Evolutionary conservation across 2,113 vertebrate genomes (phyloP), one percentile per base, ranked within the genome.

Genomic region (Takifugu bimaculatus): DNA sequence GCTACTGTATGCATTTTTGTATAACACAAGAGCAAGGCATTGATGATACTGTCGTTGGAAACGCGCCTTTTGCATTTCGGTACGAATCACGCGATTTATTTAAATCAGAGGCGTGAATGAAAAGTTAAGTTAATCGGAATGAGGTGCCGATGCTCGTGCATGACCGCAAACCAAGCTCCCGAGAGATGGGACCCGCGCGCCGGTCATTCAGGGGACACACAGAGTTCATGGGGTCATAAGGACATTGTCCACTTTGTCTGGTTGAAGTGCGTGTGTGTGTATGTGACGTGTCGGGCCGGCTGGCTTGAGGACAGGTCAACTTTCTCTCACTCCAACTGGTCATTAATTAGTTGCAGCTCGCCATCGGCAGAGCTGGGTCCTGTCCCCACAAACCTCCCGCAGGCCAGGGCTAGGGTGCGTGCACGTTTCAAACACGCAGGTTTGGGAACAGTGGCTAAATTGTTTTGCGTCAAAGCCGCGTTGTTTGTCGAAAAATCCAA

Each of bases 211-310:
- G 72, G 43, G 82, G 79, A 81, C 83, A 79, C 4, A 52, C n/a
- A 55, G 62, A 77, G 86, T 85, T 86, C 77, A 85, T 70, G 79
- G 72, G 82, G 81, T 87, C 78, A 78, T 60, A 56, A 71, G 78
- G 80, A 82, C 81, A 82, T 83, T 82, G 86, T 85, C 77, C 83
- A 90, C 79, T 88, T 85, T 87, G 87, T 89, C 83, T 84, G 76
- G 74, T 50, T 85, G 72, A 85, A 80, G 85, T 80, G 70, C 76
- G 63, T 57, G 54, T 63, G 56, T 64, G 60, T 52, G 58, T 54
- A 66, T 75, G 61, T 67, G 67, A 68, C 58, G 74, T 77, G 79
- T 81, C 56, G 73, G 84, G 43, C 60, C 25, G 80, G 58, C 69
- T 68, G 59, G 70, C 72, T 74, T 47, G 70, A 78, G 77, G 77